Conservation (phyloP, 1,140 invertebrate genomes). For the Charaxes varanes region DNA sequence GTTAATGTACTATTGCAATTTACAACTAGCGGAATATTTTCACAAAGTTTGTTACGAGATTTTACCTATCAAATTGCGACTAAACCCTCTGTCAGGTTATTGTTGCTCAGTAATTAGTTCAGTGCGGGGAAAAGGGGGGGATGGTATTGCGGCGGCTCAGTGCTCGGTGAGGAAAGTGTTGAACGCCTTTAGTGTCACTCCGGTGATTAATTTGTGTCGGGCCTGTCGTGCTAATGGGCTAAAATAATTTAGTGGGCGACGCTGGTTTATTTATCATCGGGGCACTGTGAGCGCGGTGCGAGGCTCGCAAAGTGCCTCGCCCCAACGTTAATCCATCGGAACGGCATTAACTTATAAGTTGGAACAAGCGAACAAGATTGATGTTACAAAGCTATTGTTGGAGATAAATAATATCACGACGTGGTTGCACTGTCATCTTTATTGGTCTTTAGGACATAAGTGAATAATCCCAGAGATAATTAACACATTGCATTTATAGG, state of each 20-base stretch:
- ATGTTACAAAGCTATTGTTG: no score
- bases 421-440: no score
- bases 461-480: not conserved
- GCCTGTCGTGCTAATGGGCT: conserved; percentile 61
- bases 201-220: conserved; percentile 68
- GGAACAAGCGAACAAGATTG: no score
- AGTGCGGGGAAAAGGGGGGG: no score
- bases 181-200: conserved; percentile 66
- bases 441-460: not conserved
- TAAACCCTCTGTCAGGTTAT: no score
- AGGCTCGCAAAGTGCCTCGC: conserved; percentile 37
- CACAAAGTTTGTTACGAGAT: no score
- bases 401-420: no score
- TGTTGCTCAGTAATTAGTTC: no score
- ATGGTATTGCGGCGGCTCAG: conserved; percentile 18
- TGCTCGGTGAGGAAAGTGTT: conserved; percentile 51
- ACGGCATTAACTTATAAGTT: not conserved
- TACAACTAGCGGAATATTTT: no score
- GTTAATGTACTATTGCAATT: no score
- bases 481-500: no score
- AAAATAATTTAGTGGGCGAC: conserved; percentile 67
- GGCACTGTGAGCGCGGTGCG: conserved; percentile 20
- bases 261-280: conserved; percentile 54
- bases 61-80: no score
- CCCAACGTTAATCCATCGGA: conserved; percentile 38